Evolutionary conservation across 1,140 invertebrate genomes (phyloP).

Genomic region (Aphaenogaster floridana): DNA sequence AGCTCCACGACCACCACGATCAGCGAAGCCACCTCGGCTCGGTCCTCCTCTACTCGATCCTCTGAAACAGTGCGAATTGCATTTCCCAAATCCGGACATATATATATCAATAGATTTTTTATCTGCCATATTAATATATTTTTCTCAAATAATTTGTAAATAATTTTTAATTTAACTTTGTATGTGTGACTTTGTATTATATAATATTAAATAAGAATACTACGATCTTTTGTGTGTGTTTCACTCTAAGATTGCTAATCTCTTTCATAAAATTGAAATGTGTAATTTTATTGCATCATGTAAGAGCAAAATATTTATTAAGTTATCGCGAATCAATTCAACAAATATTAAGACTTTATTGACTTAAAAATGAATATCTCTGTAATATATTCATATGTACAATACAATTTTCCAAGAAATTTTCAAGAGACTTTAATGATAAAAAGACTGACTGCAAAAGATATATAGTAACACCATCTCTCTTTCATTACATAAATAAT

Average conservation of each 20-base stretch:
- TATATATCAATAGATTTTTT: neutral
- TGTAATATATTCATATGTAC: neutral
- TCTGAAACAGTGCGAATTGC: constrained; percentile 61
- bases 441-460: neutral
- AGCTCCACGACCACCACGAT: constrained; percentile 78
- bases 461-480: neutral
- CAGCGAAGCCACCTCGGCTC: constrained; percentile 82
- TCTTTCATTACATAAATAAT: neutral
- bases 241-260: neutral
- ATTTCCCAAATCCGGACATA: neutral
- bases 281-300: neutral
- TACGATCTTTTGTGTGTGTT: neutral
- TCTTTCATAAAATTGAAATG: neutral
- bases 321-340: neutral
- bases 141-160: neutral
- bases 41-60: constrained; percentile 81
- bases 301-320: neutral
- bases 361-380: neutral
- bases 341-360: neutral
- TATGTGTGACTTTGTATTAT: neutral
- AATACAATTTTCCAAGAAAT: neutral
- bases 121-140: neutral
- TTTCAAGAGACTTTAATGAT: neutral
- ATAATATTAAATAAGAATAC: neutral
- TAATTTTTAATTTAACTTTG: constrained; percentile 8